These are phyloP conservation scores for Sandelia bainsii DNA, from an alignment of 2,797 vertebrate species.

Conservation along the genomic window DNA sequence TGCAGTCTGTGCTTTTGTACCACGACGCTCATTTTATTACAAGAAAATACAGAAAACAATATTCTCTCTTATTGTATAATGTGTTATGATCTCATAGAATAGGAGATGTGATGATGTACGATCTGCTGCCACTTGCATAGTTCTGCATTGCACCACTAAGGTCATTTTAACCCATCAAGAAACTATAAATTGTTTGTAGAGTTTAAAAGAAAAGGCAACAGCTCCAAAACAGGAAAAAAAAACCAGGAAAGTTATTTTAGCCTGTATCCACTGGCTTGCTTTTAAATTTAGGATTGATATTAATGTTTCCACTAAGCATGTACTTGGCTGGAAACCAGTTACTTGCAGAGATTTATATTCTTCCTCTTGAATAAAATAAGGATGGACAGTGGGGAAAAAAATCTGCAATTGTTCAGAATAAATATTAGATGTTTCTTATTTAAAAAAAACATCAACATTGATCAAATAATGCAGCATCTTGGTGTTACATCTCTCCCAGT, in stretches of 20 bases:
- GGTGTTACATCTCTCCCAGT: too few species aligned
- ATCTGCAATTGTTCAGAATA: too few species aligned
- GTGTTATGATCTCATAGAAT: too few species aligned
- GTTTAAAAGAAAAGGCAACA: background rate
- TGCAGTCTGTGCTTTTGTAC: background rate
- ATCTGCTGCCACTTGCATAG: background rate
- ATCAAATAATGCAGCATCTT: too few species aligned
- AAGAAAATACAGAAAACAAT: background rate
- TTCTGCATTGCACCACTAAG: too few species aligned
- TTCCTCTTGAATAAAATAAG: too few species aligned
- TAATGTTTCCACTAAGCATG: background rate
- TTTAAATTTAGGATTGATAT: background rate
- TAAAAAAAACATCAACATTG: too few species aligned
- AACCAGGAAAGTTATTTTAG: too few species aligned
- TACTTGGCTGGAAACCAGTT: background rate
- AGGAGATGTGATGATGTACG: background rate
- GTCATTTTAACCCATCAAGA: background rate
- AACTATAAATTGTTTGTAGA: background rate
- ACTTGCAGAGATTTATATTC: background rate
- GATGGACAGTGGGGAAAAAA: too few species aligned
- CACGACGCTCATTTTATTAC: background rate
- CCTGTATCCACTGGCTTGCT: background rate
- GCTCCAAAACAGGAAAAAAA: background rate
- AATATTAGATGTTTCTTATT: too few species aligned
- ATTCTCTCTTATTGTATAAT: too few species aligned